phyloP scores from a whole-genome alignment of 2,113 vertebrate species.

The Mesocricetus auratus region DNA sequence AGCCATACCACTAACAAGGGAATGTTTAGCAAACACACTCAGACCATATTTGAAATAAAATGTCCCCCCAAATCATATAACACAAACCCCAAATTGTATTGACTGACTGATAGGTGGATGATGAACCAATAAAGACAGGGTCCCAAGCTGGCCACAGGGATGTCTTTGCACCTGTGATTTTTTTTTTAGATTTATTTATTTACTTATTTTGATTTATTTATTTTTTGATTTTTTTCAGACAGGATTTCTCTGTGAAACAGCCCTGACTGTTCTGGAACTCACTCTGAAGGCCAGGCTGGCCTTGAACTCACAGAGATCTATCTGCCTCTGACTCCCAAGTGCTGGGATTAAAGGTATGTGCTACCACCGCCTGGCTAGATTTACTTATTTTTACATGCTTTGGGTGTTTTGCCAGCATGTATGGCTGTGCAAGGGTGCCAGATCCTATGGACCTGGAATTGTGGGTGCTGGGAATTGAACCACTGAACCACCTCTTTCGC shows the following conservation, averaged over 20 bases:
- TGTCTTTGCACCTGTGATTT: background rate
- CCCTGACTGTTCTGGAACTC: too few relatives aligned
- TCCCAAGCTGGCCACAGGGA: too few relatives aligned
- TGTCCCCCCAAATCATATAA: background rate
- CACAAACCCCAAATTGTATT: background rate
- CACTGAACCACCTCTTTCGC: background rate
- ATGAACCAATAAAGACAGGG: background rate
- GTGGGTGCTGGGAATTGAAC: background rate
- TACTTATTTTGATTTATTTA: too few relatives aligned
- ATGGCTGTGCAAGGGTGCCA: background rate
- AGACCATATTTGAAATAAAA: background rate
- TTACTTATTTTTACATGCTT: background rate
- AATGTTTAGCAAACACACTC: background rate
- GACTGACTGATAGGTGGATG: background rate
- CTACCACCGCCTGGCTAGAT: too few relatives aligned
- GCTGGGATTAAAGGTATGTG: too few relatives aligned
- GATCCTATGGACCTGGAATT: background rate
- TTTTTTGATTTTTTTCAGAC: too few relatives aligned
- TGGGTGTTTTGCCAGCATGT: background rate
- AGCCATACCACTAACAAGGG: background rate
- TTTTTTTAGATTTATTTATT: background rate
- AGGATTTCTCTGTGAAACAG: too few relatives aligned
- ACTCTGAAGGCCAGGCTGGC: too few relatives aligned
- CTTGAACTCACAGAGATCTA: too few relatives aligned
- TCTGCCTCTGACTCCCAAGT: too few relatives aligned